Conservation (phyloP, 2,888 invertebrate genomes). For the Leptothorax acervorum region DNA sequence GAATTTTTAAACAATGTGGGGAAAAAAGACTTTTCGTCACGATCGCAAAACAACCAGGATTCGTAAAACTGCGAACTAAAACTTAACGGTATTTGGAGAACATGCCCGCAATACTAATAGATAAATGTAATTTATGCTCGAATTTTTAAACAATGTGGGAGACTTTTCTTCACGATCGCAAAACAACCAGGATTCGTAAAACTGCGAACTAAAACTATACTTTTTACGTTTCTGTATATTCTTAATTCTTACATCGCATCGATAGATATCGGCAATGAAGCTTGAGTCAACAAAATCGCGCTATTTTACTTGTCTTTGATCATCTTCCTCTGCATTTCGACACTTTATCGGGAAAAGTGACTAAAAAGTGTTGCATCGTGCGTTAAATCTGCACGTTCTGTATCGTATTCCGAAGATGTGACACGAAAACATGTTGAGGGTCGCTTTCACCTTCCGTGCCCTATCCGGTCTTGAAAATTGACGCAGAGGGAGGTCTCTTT, state of each 20-base stretch:
- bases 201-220: neutral
- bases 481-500: slow-evolving; percentile 50
- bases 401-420: slow-evolving; percentile 15
- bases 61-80: neutral
- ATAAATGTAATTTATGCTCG: too few relatives aligned
- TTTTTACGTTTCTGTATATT: too few relatives aligned
- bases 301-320: neutral
- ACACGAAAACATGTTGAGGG: slow-evolving; percentile 33
- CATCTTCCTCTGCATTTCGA: neutral
- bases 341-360: neutral
- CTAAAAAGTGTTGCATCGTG: neutral
- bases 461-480: slow-evolving; percentile 44
- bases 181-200: neutral
- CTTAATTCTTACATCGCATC: neutral
- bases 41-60: neutral
- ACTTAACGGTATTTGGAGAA: too few relatives aligned
- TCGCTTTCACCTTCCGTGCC: slow-evolving; percentile 7
- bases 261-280: neutral
- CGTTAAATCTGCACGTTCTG: neutral
- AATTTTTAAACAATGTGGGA: too few relatives aligned
- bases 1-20: neutral
- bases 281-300: neutral
- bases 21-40: neutral
- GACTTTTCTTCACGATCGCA: neutral
- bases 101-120: too few relatives aligned